Conservation (phyloP, 2,888 invertebrate genomes). For the Drosophila paracracens region DNA sequence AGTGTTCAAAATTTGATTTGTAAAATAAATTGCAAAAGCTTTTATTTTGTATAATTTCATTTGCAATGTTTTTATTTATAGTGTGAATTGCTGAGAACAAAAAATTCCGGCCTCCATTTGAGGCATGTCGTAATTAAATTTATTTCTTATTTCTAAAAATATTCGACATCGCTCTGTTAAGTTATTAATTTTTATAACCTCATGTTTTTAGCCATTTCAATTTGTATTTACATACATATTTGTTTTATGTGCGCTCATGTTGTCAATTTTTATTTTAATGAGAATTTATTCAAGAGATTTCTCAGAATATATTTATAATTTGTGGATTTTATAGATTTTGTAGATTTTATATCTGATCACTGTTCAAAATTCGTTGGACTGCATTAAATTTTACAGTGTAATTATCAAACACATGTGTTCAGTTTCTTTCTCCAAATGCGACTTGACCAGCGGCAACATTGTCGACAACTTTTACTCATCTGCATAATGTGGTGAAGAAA, state of each 20-base stretch:
- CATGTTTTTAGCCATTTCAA: constrained; percentile 16
- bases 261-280: constrained; percentile 21
- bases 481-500: constrained; percentile 66
- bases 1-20: background rate
- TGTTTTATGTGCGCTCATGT: constrained; percentile 15
- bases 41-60: background rate
- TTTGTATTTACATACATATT: constrained; percentile 25
- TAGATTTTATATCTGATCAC: constrained; percentile 13
- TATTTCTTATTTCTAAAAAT: background rate
- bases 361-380: background rate
- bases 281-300: constrained; percentile 6
- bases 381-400: constrained; percentile 11
- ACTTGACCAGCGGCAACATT: constrained; percentile 24
- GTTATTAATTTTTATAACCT: constrained; percentile 23
- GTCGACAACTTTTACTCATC: constrained; percentile 68
- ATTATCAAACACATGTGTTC: constrained; percentile 16
- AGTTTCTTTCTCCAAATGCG: constrained; percentile 13
- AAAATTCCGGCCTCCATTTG: background rate
- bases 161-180: background rate
- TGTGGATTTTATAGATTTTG: constrained; percentile 25
- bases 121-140: background rate
- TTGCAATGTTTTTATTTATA: background rate
- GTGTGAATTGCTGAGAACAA: background rate
- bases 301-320: constrained; percentile 11
- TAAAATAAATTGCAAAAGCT: background rate